Percentiles rank a stretch among this genome's conserved stretches.
Evolutionary conservation across 2,797 vertebrate species (phyloP).

Genomic region (Fistularia tabacaria): DNA sequence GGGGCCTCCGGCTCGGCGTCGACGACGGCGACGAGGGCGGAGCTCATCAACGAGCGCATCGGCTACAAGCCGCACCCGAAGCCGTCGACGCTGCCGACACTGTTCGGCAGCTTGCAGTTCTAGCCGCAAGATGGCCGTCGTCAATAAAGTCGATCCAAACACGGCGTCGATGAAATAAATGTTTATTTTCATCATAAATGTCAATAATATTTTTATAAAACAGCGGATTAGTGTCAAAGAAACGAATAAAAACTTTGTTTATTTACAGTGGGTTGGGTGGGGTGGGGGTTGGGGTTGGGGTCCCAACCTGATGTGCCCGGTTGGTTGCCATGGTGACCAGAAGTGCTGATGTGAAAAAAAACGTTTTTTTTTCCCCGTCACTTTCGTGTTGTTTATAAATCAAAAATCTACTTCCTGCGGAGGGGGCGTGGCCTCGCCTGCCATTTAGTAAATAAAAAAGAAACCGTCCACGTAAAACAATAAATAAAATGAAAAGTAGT

Average conservation of each 20-base stretch:
- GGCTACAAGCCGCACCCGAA: slow-evolving; percentile 95
- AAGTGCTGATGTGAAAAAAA: background rate
- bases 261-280: slow-evolving; percentile 13
- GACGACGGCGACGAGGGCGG: slow-evolving; percentile 68
- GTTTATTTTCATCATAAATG: slow-evolving; percentile 58
- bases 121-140: slow-evolving; percentile 34
- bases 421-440: background rate
- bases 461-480: background rate
- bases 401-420: background rate
- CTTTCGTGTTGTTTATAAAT: no score
- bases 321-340: background rate
- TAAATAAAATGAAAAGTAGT: no score
- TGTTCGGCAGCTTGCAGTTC: slow-evolving; percentile 93
- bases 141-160: background rate
- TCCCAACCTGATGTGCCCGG: no score
- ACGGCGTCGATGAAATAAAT: no score
- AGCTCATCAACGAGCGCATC: slow-evolving; percentile 90
- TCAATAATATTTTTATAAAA: slow-evolving; percentile 37
- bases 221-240: slow-evolving; percentile 35
- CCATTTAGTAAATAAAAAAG: background rate
- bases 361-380: no score
- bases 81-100: slow-evolving; percentile 81
- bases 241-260: slow-evolving; percentile 30
- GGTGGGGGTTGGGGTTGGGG: no score
- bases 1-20: slow-evolving; percentile 40